Base-by-base conservation (phyloP, 1,140 invertebrate species). In the Anoplophora glabripennis region DNA sequence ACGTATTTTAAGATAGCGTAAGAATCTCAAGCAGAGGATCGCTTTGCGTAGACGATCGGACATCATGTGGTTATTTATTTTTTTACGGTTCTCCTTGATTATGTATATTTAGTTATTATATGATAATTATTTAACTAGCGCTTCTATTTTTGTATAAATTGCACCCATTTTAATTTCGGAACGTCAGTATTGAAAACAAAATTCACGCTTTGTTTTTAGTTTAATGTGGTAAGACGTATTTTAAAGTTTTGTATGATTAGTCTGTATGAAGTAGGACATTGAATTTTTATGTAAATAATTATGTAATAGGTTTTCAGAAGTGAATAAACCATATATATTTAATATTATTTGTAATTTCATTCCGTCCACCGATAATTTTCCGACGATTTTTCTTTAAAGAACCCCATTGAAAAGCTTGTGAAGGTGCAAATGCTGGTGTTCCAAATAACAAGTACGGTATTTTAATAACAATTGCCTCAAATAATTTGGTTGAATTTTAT, bases 261-360 rank as follows among this genome's bases (percentile, higher is more conserved):
- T 41, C 21, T 47, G 42, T 49, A 10, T 48, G 28, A 49, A 34
- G 33, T 48, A 40, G 48, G 40, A 47, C 17, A 53, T 59, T 44
- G 47, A 53, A 33, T 44, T 61, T 61, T 61, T 61, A 48, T 61
- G 57, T 45, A 57, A 57, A 41, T 62, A 62, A 49, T 38, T 51
- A 45, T 62, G 52, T 57, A 56, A 61, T 55, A 56, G 55, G 52
- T 62, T 53, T 51, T 57, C 53, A 21, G 53, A 57, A 47, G 59
- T 61, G 51, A 62, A 62, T 62, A 62, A 62, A 62, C 49, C 56
- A 41, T 62, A 62, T 28, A 28, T 62, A 62, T 62, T 62, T 62
- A 62, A 56, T 61, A 59, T 21, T 21, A 35, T 17, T 41, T 3
- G 10, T 51, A 35, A 40, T 40, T 40, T 40, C 37, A 11, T 11